Base-by-base conservation (phyloP, 2,113 vertebrate genomes). In the Ondatra zibethicus region DNA sequence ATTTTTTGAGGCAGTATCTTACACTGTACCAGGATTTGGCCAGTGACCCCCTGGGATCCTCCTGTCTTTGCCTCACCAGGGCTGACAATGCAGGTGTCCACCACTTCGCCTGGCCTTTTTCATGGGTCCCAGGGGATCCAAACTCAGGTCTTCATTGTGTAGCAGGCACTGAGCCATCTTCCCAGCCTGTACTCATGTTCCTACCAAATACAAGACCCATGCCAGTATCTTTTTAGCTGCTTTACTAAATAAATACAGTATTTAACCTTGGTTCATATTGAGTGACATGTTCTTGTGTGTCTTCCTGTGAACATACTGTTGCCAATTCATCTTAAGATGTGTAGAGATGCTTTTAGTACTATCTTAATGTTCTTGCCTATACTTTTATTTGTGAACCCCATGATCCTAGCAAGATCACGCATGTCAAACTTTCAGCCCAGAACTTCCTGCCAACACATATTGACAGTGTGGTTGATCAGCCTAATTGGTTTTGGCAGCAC, bases 401-500 rank as follows among this genome's bases (percentile, higher is more conserved):
- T 17, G 91, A 66, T 88, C 72, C 29, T 33, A 52, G 77, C 2
- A 11, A 85, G 88, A 90, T 47, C 23, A 9, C 6, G 29, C 11
- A 5, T 36, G 31, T 63, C 58, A 76, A 33, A 70, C 45, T 96
- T 36, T 78, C 0, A 66, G 84, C n/a, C 11, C 16, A 61, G 76
- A 52, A 84, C 80, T 52, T 85, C 52, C 78, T 95, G 88, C 92
- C 85, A 96, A 50, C 45, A 36, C 63, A 3, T 76, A 66, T 72
- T 72, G 88, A 92, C 88, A 92, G 76, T 10, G 11, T 5, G 72
- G 85, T 11, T 80, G 81, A 94, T 95, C 45, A 33, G 92, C 36
- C 80, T 94, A 72, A 96, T 81, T 91, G 92, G 80, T 90, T 76
- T 91, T 75, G 92, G 93, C 76, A 96, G 52, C 77, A 31, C 0